These are phyloP conservation scores for Caenorhabditis sp. DNA, from an alignment of 2,888 invertebrate genomes.

Conservation along the genomic window DNA sequence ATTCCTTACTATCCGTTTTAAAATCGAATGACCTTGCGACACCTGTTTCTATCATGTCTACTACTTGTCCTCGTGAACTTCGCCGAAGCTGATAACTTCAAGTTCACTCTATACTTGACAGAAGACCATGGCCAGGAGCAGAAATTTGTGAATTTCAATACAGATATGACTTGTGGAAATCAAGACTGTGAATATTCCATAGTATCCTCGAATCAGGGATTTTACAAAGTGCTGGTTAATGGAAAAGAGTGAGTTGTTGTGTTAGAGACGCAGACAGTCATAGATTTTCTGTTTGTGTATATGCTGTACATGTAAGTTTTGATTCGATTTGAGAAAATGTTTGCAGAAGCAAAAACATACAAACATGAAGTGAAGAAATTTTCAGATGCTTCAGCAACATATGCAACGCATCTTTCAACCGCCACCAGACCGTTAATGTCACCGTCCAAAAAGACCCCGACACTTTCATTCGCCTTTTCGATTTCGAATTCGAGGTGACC, in stretches of 20 bases:
- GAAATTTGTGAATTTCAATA: neutral
- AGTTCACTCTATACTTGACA: neutral
- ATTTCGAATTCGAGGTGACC: neutral
- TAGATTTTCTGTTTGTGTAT: neutral
- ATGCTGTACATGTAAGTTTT: too few species aligned
- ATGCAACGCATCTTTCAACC: neutral
- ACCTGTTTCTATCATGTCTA: neutral
- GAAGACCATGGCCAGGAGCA: neutral
- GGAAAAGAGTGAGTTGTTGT: conserved; percentile 23
- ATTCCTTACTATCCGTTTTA: too few species aligned
- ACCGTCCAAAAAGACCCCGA: conserved; percentile 5
- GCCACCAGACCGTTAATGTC: conserved; percentile 13
- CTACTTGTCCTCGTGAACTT: neutral
- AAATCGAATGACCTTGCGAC: too few species aligned
- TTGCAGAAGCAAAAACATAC: neutral
- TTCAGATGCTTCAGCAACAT: conserved; percentile 11
- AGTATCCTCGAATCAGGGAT: neutral
- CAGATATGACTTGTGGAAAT: neutral
- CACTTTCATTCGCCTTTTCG: conserved; percentile 7
- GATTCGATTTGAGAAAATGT: neutral
- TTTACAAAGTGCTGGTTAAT: conserved; percentile 5
- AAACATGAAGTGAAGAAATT: neutral
- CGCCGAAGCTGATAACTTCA: neutral
- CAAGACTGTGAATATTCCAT: neutral
- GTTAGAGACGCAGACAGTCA: neutral